Evolutionary conservation across 2,888 invertebrate genomes (phyloP), one percentile per base, ranked within the genome.

Genomic region (Bugula neritina): DNA sequence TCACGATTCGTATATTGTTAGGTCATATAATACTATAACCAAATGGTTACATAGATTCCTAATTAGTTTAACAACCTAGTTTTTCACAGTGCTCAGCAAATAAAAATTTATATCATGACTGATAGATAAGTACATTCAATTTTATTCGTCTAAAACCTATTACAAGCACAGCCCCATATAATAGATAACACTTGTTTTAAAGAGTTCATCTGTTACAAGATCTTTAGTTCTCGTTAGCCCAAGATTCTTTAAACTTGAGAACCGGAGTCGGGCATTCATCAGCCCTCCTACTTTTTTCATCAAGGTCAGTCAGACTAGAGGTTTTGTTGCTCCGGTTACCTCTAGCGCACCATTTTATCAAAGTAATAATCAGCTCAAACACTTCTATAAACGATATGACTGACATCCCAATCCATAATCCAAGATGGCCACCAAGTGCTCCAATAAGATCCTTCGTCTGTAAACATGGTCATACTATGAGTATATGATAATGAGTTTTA

Each of bases 341-440:
- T 31, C 31, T 63, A n/a, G 2, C 5, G 21, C 21, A 13, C 63
- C 63, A 63, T 34, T 63, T 63, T 13, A 63, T 13, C 63, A 63
- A 31, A 10, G 27, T 13, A 21, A 63, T 27, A 25, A 63, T 31
- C 5, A 63, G 34, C 31, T 63, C 63, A 63, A 63, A 63, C 29
- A 63, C 13, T n/a, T 63, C 63, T 5, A 63, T 31, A 34, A 63
- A 63, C 10, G 63, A 63, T 25, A 63, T 63, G 31, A 63, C 27
- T 13, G 63, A 63, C 63, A 63, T 63, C 31, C 63, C 63, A 5
- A 63, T 63, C 63, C 63, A 63, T 34, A 63, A 31, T 63, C 63
- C 63, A 34, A 63, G 63, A 63, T 63, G 63, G 63, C 63, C 63
- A 29, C 63, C 63, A 13, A 63, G 17, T 63, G 63, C 63, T 29